Base-by-base conservation (phyloP, 1,140 invertebrate genomes). In the Zaprionus nigranus region DNA sequence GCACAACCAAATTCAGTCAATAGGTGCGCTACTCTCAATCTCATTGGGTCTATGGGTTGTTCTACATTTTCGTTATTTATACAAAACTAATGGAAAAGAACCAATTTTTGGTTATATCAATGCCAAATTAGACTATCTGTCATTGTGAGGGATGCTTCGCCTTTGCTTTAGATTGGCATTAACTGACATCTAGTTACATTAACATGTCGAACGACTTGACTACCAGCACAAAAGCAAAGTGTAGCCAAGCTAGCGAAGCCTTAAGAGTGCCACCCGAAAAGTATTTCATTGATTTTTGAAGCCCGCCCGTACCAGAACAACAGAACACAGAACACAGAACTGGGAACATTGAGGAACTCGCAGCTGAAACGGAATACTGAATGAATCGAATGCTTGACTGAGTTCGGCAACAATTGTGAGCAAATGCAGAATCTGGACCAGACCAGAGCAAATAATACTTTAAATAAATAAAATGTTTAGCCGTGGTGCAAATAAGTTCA, bases 211-310 rank as follows among this genome's bases (percentile, higher is more conserved):
- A 74, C 73, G 75, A 88, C 81, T 84, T 74, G 84, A 74, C 74
- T 79, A 79, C 58, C 75, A 80, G 59, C 73, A 78, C 56, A 66
- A 84, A 88, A 78, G 85, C 84, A 90, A 75, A 81, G 85, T 77
- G 78, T 82, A 88, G 85, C 81, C 82, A 84, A 81, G 88, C 85
- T 73, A 54, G 71, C 38, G 87, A 90, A 90, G 88, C 87, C 87
- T 51, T 75, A 90, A 56, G 72, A 91, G 43, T 91, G 88, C 87
- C 83, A 74, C 88, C 82, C 87, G 80, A 90, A 90, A 90, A 90
- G 87, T 87, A 90, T 90, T 90, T 91, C 87, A 90, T 90, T 87
- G 87, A 90, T 90, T 90, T 91, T 91, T 61, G 87, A 90, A 90
- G 88, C 87, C 87, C 69, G 66, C 26, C 68, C 79, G 76, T 85